Percentiles rank a stretch among this genome's conserved stretches.
Evolutionary conservation across 2,113 vertebrate genomes (phyloP).

Genomic region (Mesoclemmys tuberculata): DNA sequence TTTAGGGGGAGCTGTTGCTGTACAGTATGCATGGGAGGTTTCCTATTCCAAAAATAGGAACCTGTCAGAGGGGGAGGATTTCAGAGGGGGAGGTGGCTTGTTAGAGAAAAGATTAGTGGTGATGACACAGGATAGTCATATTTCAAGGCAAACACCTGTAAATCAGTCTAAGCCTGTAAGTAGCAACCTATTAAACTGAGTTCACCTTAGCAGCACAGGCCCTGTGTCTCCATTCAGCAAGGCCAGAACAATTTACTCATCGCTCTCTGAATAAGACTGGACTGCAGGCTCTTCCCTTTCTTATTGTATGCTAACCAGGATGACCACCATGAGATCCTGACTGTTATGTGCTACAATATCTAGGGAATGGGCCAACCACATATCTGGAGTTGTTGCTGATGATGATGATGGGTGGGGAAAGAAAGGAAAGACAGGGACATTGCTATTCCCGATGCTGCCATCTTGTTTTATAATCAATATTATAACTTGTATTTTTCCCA

Average conservation of each 20-base stretch:
- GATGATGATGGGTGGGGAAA: background rate
- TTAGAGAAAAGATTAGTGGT: conserved; percentile 42
- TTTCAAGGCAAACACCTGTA: conserved; percentile 69
- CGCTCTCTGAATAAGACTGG: background rate
- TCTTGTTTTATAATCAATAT: conserved; percentile 21
- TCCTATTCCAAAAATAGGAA: conserved; percentile 45
- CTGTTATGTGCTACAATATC: background rate
- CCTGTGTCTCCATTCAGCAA: background rate
- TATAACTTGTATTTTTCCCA: background rate
- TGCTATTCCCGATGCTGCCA: conserved; percentile 17
- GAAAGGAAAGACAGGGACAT: background rate
- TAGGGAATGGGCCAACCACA: background rate
- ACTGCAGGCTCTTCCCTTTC: background rate
- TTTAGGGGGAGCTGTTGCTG: conserved; percentile 11
- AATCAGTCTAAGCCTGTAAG: conserved; percentile 61
- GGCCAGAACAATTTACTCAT: background rate
- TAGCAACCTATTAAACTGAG: conserved; percentile 53
- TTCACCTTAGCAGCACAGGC: conserved; percentile 29
- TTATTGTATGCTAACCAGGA: background rate
- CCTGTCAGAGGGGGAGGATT: conserved; percentile 36
- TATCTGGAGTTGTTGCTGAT: background rate
- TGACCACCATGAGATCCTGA: background rate
- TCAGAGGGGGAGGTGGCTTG: background rate
- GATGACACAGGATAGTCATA: conserved; percentile 45
- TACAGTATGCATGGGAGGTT: conserved; percentile 1